Base-by-base conservation (phyloP, 2,888 invertebrate genomes). In the Chrysolina haemoptera region DNA sequence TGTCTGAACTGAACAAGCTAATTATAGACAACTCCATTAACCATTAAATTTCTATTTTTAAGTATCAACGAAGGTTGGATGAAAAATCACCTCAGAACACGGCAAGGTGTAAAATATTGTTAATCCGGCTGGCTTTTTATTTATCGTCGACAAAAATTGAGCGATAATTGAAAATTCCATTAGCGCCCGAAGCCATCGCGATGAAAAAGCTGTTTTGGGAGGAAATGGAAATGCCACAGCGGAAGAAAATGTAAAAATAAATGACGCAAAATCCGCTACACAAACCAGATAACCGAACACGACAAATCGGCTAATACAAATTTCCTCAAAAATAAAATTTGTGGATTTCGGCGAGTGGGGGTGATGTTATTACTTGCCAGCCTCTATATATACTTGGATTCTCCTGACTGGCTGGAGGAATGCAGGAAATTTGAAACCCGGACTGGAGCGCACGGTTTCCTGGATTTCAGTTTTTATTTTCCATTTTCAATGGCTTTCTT, bases 221-320 rank as follows among this genome's bases (percentile, higher is more conserved):
- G 83, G 83, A 82, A 83, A 83, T 82, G 82, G 79, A 82, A 83
- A 81, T 81, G 78, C 82, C 79, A 77, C 80, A 81, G 78, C 83
- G 83, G 84, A 83, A 84, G 81, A 84, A 81, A 82, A 83, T 83
- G 81, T 81, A 83, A 82, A 83, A 84, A 83, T 82, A 81, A 81
- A 82, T 78, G 82, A 82, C 80, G 76, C 71, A 79, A 79, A 79
- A 81, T 79, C 80, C 80, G 78, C 77, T 77, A 79, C 80, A 79
- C 78, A 78, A 79, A 80, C 79, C 78, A 78, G 79, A 82, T 79
- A 82, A 79, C 81, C 78, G 80, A 79, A 79, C 78, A 80, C 82
- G 84, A 83, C 84, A 84, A 84, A 84, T 84, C 84, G 79, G 77
- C 81, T 84, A 84, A 84, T 83, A 83, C 81, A 82, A 83, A 84